phyloP scores from a whole-genome alignment of 2,888 invertebrate species.

The Cheilosia grossa region DNA sequence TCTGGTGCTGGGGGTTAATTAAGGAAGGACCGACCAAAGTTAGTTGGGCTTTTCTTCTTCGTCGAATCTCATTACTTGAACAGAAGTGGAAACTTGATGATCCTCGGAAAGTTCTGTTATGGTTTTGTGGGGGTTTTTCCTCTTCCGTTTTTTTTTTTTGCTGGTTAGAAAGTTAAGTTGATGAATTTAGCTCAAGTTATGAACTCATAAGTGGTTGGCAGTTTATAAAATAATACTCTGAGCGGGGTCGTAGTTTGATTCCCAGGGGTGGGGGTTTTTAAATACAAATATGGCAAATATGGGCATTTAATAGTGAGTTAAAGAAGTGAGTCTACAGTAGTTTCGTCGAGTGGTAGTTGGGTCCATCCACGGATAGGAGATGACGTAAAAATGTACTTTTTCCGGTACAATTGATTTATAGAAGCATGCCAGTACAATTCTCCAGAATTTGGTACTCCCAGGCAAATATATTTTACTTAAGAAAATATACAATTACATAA shows the following conservation, averaged over 20 bases:
- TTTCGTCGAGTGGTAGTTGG: too few species aligned
- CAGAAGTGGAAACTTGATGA: constrained; percentile 57
- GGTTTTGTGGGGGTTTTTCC: constrained; percentile 26
- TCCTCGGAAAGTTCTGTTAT: constrained; percentile 65
- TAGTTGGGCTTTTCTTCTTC: constrained; percentile 62
- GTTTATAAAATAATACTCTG: neutral
- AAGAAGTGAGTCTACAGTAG: too few species aligned
- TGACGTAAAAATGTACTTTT: too few species aligned
- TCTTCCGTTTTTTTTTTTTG: neutral
- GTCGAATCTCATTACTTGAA: constrained; percentile 35
- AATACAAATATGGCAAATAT: neutral
- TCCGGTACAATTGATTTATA: too few species aligned
- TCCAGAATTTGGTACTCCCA: too few species aligned
- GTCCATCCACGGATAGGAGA: too few species aligned
- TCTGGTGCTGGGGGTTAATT: constrained; percentile 59
- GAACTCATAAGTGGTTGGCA: neutral
- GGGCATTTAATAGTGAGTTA: too few species aligned
- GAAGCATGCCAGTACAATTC: too few species aligned
- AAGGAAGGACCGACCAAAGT: constrained; percentile 64
- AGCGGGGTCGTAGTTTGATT: neutral
- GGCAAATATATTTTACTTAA: too few species aligned
- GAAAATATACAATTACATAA: too few species aligned
- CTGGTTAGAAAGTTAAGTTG: constrained; percentile 4
- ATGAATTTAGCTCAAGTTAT: constrained; percentile 12
- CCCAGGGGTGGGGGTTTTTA: neutral